Base-by-base conservation (phyloP, 2,888 invertebrate genomes). In the Drosophila koepferae region DNA sequence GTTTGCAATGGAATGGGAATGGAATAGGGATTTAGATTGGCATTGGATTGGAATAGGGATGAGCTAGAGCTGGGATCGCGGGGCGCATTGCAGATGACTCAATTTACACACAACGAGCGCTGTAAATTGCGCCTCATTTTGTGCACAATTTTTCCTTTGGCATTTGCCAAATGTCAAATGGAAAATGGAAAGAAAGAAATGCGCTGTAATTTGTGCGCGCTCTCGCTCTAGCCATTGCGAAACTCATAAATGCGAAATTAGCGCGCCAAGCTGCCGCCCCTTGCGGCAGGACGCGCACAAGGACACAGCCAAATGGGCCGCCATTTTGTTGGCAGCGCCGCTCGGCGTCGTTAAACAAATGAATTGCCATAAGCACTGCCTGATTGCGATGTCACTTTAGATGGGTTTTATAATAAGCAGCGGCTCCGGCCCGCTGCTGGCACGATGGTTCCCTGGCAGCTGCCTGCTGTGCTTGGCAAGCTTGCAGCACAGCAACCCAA, bases 291-390 rank as follows among this genome's bases (percentile, higher is more conserved):
- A 76, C 63, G 28, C 36, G 40, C 51, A 63, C 63, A 41, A 66
- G 71, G 66, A 76, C 58, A 59, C 64, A 31, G 63, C 58, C 51
- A 56, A 56, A 64, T 65, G 72, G 58, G 72, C 66, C 69, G 79
- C 79, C 85, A 80, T 80, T 81, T 80, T 81, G 72, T 70, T 63
- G 66, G 61, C 74, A 59, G 48, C 49, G 41, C n/a, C 55, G 84
- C 86, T 77, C 69, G 69, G 63, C 72, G 71, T 91, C 90, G 91
- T 91, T 91, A 91, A 91, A 91, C 91, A 92, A 91, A 91, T 91
- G 91, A 91, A 91, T 91, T 91, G 91, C 87, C 92, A 89, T 91
- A 91, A 86, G 89, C 86, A 80, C 76, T 79, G 86, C 84, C 82
- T 91, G 92, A 92, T 91, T 91, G 92, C 90, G 74, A 76, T 86